Evolutionary conservation across 1,140 invertebrate genomes (phyloP).

Genomic region (Drosophila lacteicornis): DNA sequence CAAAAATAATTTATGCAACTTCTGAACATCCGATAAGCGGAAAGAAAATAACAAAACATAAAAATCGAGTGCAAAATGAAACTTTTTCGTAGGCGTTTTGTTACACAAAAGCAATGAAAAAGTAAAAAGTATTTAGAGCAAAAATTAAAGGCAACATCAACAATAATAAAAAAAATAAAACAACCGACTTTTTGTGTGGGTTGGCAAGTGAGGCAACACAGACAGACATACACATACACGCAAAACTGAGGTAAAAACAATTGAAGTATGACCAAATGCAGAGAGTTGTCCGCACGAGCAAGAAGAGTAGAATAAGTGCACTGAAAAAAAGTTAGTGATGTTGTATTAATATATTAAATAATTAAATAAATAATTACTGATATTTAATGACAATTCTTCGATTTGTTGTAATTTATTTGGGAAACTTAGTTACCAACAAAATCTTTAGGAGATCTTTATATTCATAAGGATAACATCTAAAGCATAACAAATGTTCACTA

Average conservation of each 20-base stretch:
- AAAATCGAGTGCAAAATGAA: conserved; percentile 50
- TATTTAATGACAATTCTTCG: too few relatives aligned
- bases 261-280: conserved; percentile 75
- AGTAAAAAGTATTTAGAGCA: conserved; percentile 72
- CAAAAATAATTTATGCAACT: conserved; percentile 76
- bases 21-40: conserved; percentile 46
- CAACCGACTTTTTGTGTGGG: conserved; percentile 39
- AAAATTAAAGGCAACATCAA: conserved; percentile 69
- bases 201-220: conserved; percentile 62
- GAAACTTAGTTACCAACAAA: too few relatives aligned
- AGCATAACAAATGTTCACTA: too few relatives aligned
- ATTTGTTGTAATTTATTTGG: too few relatives aligned
- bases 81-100: conserved; percentile 61
- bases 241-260: conserved; percentile 60
- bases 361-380: too few relatives aligned
- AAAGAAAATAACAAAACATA: conserved; percentile 20
- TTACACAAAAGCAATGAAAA: conserved; percentile 56
- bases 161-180: conserved; percentile 32
- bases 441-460: too few relatives aligned
- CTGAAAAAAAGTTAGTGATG: background rate
- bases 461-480: too few relatives aligned
- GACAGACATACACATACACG: background rate
- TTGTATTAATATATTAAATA: too few relatives aligned
- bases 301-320: conserved; percentile 16
- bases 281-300: conserved; percentile 16